Percentiles rank a stretch among this genome's conserved stretches.
Evolutionary conservation across 2,797 vertebrate species (phyloP).

Genomic region (Naso thynnoides): DNA sequence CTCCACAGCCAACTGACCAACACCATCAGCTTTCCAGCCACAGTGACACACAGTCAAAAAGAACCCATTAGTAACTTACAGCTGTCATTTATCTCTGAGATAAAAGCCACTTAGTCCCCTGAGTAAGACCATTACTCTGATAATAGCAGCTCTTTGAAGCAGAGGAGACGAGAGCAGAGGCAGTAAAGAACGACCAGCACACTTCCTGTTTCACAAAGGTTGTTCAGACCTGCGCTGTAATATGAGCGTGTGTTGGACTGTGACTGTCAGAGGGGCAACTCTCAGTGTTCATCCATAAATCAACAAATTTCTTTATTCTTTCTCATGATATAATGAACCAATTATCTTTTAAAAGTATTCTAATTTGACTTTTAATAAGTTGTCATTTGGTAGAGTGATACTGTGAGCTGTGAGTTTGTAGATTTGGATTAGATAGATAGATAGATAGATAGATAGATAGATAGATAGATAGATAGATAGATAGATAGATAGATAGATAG

Average conservation of each 20-base stretch:
- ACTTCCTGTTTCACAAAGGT: slow-evolving; percentile 70
- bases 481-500: no score
- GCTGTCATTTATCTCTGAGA: slow-evolving; percentile 55
- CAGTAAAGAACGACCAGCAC: slow-evolving; percentile 63
- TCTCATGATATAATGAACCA: neutral
- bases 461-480: no score
- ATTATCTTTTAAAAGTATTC: neutral
- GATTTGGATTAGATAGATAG: no score
- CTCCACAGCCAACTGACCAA: neutral
- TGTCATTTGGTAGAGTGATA: no score
- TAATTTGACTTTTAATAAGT: neutral
- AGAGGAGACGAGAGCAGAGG: slow-evolving; percentile 51
- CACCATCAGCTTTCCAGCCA: neutral
- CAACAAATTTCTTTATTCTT: neutral
- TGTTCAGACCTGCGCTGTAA: slow-evolving; percentile 28
- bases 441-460: no score
- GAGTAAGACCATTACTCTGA: slow-evolving; percentile 66
- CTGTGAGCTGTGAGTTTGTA: no score
- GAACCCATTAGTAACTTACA: slow-evolving; percentile 38
- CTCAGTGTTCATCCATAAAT: neutral
- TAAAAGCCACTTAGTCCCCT: slow-evolving; percentile 58
- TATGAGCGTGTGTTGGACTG: slow-evolving; percentile 25
- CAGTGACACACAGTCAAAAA: slow-evolving; percentile 20
- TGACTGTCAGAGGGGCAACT: slow-evolving; percentile 21
- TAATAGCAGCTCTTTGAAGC: slow-evolving; percentile 78